phyloP scores from a whole-genome alignment of 2,113 vertebrate genomes.

The Numenius arquata region DNA sequence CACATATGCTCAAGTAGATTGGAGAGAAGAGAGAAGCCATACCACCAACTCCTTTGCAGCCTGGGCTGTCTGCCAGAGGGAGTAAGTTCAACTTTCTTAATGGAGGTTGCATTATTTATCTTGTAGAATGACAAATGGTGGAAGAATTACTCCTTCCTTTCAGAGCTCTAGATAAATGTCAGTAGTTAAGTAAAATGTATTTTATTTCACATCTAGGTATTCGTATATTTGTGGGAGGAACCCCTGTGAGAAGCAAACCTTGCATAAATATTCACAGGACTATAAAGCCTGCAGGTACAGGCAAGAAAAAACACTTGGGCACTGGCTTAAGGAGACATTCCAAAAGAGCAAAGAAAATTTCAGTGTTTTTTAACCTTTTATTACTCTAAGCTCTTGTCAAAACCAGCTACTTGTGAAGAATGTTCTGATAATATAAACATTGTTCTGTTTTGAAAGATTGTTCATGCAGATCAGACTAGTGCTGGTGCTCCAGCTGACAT shows the following conservation, averaged over 20 bases:
- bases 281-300: neutral
- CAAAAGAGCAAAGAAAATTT: neutral
- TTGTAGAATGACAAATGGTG: neutral
- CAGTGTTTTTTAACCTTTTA: neutral
- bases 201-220: neutral
- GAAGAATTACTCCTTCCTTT: neutral
- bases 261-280: neutral
- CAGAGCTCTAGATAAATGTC: neutral
- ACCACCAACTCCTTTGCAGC: neutral
- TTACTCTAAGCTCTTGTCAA: neutral
- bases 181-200: neutral
- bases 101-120: neutral
- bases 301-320: neutral
- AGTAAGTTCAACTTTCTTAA: neutral
- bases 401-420: neutral
- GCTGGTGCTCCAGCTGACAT: neutral
- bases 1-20: neutral
- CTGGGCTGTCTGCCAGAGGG: neutral
- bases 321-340: neutral
- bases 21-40: neutral
- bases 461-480: slow-evolving; percentile 1
- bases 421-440: neutral
- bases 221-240: neutral
- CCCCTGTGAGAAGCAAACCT: neutral
- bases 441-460: neutral